phyloP scores from a whole-genome alignment of 1,140 invertebrate species.

The Saccostrea glomerata region DNA sequence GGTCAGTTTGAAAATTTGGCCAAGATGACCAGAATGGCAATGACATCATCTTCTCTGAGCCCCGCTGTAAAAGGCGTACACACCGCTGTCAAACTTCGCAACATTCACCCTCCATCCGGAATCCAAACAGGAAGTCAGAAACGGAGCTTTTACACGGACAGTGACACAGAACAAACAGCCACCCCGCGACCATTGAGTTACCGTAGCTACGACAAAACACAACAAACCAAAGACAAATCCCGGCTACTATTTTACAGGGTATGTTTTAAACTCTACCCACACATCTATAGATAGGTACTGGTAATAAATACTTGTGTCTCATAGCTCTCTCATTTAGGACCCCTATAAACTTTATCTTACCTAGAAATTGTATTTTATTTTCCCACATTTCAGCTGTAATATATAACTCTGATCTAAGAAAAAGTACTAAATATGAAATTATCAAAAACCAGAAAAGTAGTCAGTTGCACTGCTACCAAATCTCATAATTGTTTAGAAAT shows the following conservation, averaged over 20 bases:
- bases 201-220: constrained; percentile 19
- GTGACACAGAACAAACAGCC: background rate
- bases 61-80: background rate
- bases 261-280: background rate
- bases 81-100: constrained; percentile 13
- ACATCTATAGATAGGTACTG: no score
- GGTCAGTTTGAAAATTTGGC: constrained; percentile 27
- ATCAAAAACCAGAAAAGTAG: no score
- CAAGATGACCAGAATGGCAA: constrained; percentile 6
- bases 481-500: no score
- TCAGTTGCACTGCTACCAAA: no score
- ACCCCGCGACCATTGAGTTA: background rate
- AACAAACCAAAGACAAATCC: constrained; percentile 17
- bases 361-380: no score
- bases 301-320: no score
- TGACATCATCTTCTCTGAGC: background rate
- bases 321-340: no score
- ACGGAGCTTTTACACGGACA: constrained; percentile 2
- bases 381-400: no score
- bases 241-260: background rate
- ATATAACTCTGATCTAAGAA: no score
- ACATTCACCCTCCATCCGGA: background rate
- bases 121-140: constrained; percentile 11
- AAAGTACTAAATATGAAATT: no score
- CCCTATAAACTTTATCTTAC: no score